Conservation (phyloP, 2,113 vertebrate species). For the Aspidoscelis tigris region DNA sequence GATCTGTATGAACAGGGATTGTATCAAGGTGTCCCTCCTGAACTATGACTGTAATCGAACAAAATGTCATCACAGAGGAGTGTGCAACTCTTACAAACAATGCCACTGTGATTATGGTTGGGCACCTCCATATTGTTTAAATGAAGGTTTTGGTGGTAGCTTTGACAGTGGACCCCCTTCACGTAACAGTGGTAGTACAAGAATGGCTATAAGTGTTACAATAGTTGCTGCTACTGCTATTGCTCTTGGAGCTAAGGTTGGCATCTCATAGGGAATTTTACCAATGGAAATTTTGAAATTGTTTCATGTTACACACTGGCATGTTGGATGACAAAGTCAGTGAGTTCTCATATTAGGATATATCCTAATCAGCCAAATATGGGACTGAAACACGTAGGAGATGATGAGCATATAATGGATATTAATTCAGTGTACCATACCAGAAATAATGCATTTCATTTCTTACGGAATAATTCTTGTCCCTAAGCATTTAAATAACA, state of each 20-base stretch:
- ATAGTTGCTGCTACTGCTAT: neutral
- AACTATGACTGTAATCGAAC: constrained; percentile 27
- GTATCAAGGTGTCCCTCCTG: neutral
- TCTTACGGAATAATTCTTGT: neutral
- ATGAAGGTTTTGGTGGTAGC: constrained; percentile 83
- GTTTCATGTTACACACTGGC: neutral
- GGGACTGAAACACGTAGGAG: neutral
- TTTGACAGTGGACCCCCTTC: constrained; percentile 84
- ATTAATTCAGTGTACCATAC: neutral
- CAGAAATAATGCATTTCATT: neutral
- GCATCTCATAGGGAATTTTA: neutral
- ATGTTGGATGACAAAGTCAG: neutral
- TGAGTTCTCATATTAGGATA: neutral
- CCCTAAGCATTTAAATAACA: neutral
- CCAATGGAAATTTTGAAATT: neutral
- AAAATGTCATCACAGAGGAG: constrained; percentile 60
- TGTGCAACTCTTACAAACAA: constrained; percentile 88
- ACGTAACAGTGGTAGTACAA: neutral
- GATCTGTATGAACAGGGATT: neutral
- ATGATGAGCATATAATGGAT: neutral
- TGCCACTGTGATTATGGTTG: constrained; percentile 85
- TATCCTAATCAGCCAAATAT: neutral
- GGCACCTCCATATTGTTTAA: constrained; percentile 80
- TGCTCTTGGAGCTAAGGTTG: neutral
- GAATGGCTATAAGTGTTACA: neutral